These are phyloP conservation scores for Eubasilissa splendida DNA, from an alignment of 2,888 invertebrate genomes.

Conservation along the genomic window DNA sequence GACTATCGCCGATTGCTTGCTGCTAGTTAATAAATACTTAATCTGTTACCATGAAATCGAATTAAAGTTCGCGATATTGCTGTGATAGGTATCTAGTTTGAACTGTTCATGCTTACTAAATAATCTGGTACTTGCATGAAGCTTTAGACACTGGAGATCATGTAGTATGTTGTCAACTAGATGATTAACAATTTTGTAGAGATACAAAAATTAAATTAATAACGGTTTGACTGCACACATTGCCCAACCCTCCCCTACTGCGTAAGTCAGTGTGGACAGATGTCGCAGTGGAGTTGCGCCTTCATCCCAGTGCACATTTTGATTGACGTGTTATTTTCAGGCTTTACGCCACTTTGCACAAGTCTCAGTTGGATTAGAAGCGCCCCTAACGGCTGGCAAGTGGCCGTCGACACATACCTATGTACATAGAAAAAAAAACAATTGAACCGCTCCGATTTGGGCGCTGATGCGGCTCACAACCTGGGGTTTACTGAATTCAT, in stretches of 20 bases:
- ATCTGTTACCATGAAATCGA: no score
- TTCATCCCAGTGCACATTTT: constrained; percentile 48
- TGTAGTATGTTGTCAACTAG: no score
- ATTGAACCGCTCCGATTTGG: not conserved
- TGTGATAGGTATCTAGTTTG: no score
- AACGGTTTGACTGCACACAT: not conserved
- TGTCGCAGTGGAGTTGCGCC: constrained; percentile 33
- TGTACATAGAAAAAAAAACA: constrained; percentile 12
- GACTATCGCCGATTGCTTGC: no score
- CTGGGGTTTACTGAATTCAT: not conserved
- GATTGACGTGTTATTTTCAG: constrained; percentile 58
- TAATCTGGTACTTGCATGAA: no score
- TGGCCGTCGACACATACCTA: constrained; percentile 14
- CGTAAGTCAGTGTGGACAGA: constrained; percentile 35
- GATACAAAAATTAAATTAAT: no score
- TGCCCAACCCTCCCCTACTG: not conserved
- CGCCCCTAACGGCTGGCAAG: constrained; percentile 41
- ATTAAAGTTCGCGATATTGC: no score
- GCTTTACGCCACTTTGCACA: constrained; percentile 58
- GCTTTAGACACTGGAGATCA: no score
- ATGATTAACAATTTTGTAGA: no score
- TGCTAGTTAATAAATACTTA: no score
- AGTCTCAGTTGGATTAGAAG: constrained; percentile 55
- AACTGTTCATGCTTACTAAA: no score
- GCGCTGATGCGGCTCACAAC: not conserved